Percentiles rank a stretch among this genome's conserved stretches.
phyloP scores from a whole-genome alignment of 2,113 vertebrate species.

The Cichladusa arquata region DNA sequence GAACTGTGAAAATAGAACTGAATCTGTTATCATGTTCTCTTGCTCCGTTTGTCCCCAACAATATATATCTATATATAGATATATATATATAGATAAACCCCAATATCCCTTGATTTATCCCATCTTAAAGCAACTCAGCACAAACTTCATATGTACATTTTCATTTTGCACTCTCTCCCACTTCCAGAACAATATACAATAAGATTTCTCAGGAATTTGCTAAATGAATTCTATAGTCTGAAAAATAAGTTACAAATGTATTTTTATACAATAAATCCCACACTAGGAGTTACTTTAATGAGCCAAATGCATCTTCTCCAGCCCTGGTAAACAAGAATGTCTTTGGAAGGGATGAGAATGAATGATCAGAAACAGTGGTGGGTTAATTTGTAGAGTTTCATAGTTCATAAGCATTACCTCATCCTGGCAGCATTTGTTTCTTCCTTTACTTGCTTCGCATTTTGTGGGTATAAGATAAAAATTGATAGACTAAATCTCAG shows the following conservation, averaged over 20 bases:
- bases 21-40: too few species aligned
- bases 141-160: neutral
- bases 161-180: neutral
- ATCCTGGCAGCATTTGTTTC: neutral
- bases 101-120: neutral
- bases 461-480: neutral
- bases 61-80: too few species aligned
- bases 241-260: neutral
- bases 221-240: neutral
- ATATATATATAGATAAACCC: neutral
- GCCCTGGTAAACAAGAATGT: neutral
- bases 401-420: neutral
- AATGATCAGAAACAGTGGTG: neutral
- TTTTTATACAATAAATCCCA: neutral
- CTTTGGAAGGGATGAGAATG: neutral
- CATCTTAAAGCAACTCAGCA: neutral
- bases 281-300: neutral
- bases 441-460: neutral
- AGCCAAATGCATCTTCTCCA: neutral
- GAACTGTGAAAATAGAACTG: too few species aligned
- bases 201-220: neutral
- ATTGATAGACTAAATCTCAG: neutral
- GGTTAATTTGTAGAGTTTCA: neutral
- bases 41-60: too few species aligned
- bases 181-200: neutral